Base-by-base conservation (phyloP, 2,113 vertebrate genomes). In the Vimba vimba region DNA sequence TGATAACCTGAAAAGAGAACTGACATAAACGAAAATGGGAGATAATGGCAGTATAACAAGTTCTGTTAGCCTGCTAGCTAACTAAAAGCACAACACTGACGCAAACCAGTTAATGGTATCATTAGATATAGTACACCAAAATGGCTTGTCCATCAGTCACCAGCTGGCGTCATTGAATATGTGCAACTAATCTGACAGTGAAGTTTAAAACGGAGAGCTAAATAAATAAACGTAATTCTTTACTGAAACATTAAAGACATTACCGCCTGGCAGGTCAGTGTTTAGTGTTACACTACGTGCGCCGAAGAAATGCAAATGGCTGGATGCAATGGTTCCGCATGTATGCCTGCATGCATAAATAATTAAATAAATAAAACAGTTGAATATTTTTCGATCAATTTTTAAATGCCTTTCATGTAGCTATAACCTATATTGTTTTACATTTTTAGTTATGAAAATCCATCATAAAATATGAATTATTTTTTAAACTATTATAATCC, bases 251-350 rank as follows among this genome's bases (percentile, higher is more conserved):
- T 0, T 27, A 27, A 21, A 27, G 21, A 4, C 25, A 33, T 55
- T 21, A 19, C 12, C 19, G 55, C 30, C 30, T 2, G 8, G 36
- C 39, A 43, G 57, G 3, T 2, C 30, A 39, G 21, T 64, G 60
- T 82, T 69, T 69, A 25, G 45, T 69, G 80, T 82, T 69, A 69
- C 80, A 68, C 62, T n/a, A 8, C 0, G 6, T 33, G 62, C 6
- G 9, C 43, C n/a, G 50, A 66, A 4, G 8, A 10, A 52, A 19
- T 19, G 8, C 17, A 59, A 74, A 55, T 30, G 10, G 4, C 25
- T 13, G 1, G 27, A 4, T 6, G 39, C 27, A 76, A 85, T 10
- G 33, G 77, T 85, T 82, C 71, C 87, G 60, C 30, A 15, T 43
- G 1, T 23, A 17, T 68, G 3, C 7, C 6, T 36, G 3, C 0